Evolutionary conservation across 2,888 invertebrate genomes (phyloP), one percentile per base, ranked within the genome.

Genomic region (Chelonus formosanus): DNA sequence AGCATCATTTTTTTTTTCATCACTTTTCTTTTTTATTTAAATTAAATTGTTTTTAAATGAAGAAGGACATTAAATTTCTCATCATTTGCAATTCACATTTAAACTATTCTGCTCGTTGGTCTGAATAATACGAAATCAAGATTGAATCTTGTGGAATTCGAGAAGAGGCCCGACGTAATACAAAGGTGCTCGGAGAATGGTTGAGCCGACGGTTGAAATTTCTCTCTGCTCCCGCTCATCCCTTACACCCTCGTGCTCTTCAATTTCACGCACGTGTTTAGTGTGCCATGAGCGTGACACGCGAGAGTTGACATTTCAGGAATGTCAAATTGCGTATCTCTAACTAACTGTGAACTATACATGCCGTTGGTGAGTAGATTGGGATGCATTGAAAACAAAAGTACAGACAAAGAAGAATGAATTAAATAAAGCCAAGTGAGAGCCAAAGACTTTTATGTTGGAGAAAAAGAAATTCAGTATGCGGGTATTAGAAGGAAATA

Each of bases 271-370:
- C 57, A 34, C 43, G 43, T 57, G 44, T 45, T 10, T 55, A 10
- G 20, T 6, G 43, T 55, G 8, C 45, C 57, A 45, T 57, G 45
- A 34, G n/a, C 45, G 20, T 63, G 55, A 53, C 64, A 52, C 58
- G 57, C 34, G 57, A 45, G 52, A 44, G 40, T 43, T 20, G 58
- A 58, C 55, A 64, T 64, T 64, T 53, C 44, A 43, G 58, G 64
- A 57, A 64, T 64, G n/a, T 58, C 36, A 40, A 64, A 53, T 63
- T 56, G 56, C 48, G 55, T 54, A 35, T 45, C 53, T n/a, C 40
- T 43, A 35, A 55, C 48, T 45, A 57, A 43, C 52, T 52, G 31
- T 5, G 10, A 48, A n/a, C 47, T 35, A 47, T 36, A n/a, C 20
- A 20, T 20, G 20, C 5, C 10, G 40, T 55, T 6, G 36, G 58